These are phyloP conservation scores for Caranx ignobilis DNA, from an alignment of 2,113 vertebrate genomes.

Conservation along the genomic window DNA sequence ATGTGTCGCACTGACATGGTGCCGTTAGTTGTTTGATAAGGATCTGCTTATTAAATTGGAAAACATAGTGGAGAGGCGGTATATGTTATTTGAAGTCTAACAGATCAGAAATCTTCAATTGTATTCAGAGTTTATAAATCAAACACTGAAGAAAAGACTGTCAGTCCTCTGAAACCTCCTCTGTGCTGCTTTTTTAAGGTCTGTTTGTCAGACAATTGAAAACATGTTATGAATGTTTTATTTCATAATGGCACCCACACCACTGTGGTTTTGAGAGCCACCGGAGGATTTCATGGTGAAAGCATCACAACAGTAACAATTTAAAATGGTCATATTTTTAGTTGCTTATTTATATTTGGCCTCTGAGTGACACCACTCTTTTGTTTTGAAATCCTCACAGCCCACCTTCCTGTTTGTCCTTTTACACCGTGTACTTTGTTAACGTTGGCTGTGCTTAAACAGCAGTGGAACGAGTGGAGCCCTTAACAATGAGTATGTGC, in stretches of 20 bases:
- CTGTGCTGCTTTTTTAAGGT: background rate
- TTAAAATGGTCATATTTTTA: slow-evolving; percentile 16
- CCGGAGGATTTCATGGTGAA: slow-evolving; percentile 31
- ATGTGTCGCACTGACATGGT: too few species aligned
- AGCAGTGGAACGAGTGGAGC: too few species aligned
- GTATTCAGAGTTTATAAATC: background rate
- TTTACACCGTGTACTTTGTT: background rate
- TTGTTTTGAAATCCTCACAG: slow-evolving; percentile 15
- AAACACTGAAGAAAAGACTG: background rate
- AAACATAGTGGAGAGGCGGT: background rate
- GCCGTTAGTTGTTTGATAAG: slow-evolving; percentile 5
- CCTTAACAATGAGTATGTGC: background rate
- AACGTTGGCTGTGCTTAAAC: background rate
- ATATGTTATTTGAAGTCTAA: too few species aligned
- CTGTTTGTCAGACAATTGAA: background rate
- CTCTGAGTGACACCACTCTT: background rate
- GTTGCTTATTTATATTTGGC: background rate
- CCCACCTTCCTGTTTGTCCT: background rate
- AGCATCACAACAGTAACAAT: slow-evolving; percentile 19
- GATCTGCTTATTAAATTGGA: slow-evolving; percentile 7
- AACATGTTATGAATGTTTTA: background rate
- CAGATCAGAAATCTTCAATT: background rate
- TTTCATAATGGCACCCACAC: slow-evolving; percentile 25
- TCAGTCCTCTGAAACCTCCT: background rate
- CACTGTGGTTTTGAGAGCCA: slow-evolving; percentile 25